A percentile compares a stretch with the other conserved stretches of the same genome.
Conservation (phyloP, 30 jellyfish, hydroid and myxozoan species). For the Nemopilema nomurai region DNA sequence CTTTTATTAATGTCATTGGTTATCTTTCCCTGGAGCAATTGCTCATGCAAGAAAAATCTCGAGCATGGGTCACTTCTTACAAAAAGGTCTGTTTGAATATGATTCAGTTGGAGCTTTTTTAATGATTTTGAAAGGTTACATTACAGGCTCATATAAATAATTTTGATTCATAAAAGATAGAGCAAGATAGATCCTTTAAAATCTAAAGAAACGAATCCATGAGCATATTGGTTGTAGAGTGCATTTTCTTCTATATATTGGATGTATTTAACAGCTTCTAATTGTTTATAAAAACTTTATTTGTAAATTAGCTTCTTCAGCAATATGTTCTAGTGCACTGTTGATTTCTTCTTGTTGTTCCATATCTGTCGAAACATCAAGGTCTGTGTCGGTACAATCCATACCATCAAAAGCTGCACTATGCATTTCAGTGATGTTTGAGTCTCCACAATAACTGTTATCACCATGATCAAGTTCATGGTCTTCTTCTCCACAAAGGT, state of each 20-base stretch:
- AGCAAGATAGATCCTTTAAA: background rate
- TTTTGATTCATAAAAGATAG: background rate
- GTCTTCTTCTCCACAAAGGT: slow-evolving; percentile 1
- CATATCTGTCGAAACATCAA: slow-evolving; percentile 6
- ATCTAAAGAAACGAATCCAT: background rate
- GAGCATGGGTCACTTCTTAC: background rate
- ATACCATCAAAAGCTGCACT: slow-evolving; percentile 4
- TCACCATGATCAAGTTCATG: slow-evolving; percentile 3
- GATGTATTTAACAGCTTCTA: background rate
- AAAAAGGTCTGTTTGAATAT: background rate
- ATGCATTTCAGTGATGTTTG: background rate
- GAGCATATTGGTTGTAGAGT: background rate
- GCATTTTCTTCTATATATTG: background rate
- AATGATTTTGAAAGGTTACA: background rate
- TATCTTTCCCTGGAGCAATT: background rate
- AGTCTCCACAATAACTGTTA: slow-evolving; percentile 13
- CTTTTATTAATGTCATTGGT: background rate
- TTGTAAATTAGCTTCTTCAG: background rate
- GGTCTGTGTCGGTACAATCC: background rate
- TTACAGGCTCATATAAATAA: background rate
- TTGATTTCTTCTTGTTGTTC: background rate
- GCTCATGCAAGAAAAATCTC: background rate
- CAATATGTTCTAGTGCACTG: slow-evolving; percentile 6
- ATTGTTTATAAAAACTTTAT: background rate
- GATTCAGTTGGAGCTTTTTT: background rate